Conservation (phyloP, 1,140 invertebrate genomes). For the Coelopa frigida region DNA sequence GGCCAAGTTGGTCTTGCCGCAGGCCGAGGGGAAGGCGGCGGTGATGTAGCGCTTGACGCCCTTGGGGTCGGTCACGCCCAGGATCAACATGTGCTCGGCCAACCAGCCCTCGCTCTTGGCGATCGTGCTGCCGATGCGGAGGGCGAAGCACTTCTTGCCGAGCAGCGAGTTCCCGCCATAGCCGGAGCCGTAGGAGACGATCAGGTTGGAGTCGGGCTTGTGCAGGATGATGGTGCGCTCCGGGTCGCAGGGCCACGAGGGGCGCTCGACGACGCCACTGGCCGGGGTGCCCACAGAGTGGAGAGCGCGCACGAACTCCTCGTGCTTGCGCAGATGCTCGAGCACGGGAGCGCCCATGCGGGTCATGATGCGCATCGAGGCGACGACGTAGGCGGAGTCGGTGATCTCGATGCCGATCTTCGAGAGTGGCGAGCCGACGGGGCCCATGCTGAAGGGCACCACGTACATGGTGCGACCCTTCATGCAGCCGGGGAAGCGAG, state of each 20-base stretch:
- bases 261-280: constrained; percentile 50
- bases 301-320: constrained; percentile 77
- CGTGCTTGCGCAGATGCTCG: constrained; percentile 58
- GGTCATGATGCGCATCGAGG: constrained; percentile 98
- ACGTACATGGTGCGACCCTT: constrained; percentile 97
- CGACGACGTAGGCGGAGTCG: constrained; percentile 95
- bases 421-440: constrained; percentile 85
- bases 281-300: constrained; percentile 85
- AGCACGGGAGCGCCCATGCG: constrained; percentile 78
- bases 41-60: constrained; percentile 90
- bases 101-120: constrained; percentile 94
- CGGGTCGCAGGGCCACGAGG: constrained; percentile 96
- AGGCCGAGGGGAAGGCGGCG: constrained; percentile 96
- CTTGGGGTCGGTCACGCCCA: constrained; percentile 86
- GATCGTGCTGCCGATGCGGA: constrained; percentile 92
- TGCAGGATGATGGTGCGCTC: constrained; percentile 83
- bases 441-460: constrained; percentile 98
- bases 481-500: constrained; percentile 94
- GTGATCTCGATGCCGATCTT: constrained; percentile 98
- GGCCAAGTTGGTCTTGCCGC: constrained; percentile 97
- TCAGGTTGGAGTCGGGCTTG: constrained; percentile 51
- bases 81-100: constrained; percentile 97
- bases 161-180: constrained; percentile 98
- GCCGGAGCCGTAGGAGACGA: constrained; percentile 52
- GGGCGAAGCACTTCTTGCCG: constrained; percentile 98